phyloP scores from a whole-genome alignment of 2,797 vertebrate genomes.

The Pseudochirops cupreus region DNA sequence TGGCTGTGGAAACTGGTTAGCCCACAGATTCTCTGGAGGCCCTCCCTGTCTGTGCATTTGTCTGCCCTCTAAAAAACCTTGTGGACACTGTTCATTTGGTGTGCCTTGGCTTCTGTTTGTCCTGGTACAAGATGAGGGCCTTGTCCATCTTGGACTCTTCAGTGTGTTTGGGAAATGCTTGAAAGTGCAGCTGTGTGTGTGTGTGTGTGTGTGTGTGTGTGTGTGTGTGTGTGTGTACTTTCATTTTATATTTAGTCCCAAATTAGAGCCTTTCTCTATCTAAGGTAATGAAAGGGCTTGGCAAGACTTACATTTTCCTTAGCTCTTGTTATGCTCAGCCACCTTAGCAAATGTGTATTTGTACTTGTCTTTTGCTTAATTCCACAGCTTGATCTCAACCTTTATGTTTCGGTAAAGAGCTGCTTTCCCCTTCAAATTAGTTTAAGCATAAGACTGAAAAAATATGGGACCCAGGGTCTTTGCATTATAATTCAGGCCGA shows the following conservation, averaged over 20 bases:
- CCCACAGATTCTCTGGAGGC: neutral
- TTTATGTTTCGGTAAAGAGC: constrained; percentile 59
- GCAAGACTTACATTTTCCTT: constrained; percentile 57
- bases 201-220: constrained; percentile 62
- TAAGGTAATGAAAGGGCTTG: constrained; percentile 74
- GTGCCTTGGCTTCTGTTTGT: constrained; percentile 66
- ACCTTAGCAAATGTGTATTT: constrained; percentile 68
- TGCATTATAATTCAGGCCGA: neutral
- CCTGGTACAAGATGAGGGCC: constrained; percentile 43
- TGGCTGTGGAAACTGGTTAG: neutral
- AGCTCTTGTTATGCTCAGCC: neutral
- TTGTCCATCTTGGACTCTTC: constrained; percentile 59
- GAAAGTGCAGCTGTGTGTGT: constrained; percentile 78
- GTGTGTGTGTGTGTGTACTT: constrained; percentile 70
- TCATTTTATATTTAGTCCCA: constrained; percentile 80
- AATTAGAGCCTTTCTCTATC: constrained; percentile 75
- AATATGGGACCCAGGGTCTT: neutral
- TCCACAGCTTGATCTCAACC: constrained; percentile 59
- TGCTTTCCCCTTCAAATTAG: neutral
- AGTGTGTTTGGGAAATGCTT: constrained; percentile 79
- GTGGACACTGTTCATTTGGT: constrained; percentile 40
- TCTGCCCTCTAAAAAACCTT: constrained; percentile 52
- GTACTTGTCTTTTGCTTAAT: constrained; percentile 49
- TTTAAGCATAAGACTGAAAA: constrained; percentile 2
- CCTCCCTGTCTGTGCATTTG: neutral